These are phyloP conservation scores for Eremophila alpestris DNA, from an alignment of 2,797 vertebrate species.

Conservation along the genomic window DNA sequence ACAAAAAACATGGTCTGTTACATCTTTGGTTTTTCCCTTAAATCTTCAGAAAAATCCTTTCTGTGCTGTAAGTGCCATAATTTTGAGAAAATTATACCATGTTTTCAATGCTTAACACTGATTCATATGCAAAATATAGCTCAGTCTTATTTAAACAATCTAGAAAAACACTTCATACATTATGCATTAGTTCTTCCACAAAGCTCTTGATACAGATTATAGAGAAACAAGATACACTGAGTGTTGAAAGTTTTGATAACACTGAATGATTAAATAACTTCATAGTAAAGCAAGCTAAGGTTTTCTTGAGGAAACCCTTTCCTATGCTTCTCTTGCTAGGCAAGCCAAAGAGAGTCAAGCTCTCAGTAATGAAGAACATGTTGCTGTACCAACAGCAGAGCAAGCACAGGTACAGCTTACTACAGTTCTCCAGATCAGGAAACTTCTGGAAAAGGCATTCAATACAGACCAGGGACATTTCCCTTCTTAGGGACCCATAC, in stretches of 20 bases:
- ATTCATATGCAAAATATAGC: conserved; percentile 3
- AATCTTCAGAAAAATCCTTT: conserved; percentile 1
- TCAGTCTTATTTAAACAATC: neutral
- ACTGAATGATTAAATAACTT: conserved; percentile 13
- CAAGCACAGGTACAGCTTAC: neutral
- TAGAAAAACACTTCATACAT: conserved; percentile 31
- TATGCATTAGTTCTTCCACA: conserved; percentile 3
- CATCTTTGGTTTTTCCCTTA: neutral
- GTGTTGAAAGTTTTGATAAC: conserved; percentile 23
- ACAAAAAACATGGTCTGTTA: neutral
- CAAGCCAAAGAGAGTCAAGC: neutral
- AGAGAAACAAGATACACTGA: neutral
- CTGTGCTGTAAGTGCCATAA: neutral
- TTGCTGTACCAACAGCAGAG: neutral
- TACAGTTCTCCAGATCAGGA: neutral
- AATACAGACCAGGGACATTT: neutral
- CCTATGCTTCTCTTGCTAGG: neutral
- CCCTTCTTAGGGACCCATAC: neutral
- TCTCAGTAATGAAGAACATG: neutral
- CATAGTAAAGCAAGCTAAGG: neutral
- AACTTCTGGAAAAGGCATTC: neutral
- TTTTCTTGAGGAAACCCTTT: neutral
- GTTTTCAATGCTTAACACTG: neutral
- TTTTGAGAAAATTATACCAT: conserved; percentile 18
- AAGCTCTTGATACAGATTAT: neutral